Evolutionary conservation across 2,888 invertebrate species (phyloP).

Genomic region (Phania funesta): DNA sequence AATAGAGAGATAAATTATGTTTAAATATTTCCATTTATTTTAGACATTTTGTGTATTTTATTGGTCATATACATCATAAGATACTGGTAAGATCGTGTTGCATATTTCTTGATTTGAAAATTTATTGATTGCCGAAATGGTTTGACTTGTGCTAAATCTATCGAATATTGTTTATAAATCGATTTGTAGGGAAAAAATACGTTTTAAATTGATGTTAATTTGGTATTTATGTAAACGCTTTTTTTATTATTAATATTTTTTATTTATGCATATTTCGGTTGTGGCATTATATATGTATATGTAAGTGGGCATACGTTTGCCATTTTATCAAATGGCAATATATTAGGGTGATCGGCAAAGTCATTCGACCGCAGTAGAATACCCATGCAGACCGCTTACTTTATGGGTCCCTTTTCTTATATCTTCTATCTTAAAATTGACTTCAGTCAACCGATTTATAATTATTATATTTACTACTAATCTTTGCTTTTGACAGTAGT

Average conservation of each 20-base stretch:
- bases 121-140: conserved; percentile 59
- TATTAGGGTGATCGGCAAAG: no score
- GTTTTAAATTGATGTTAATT: neutral
- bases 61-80: conserved; percentile 43
- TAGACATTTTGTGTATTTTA: conserved; percentile 38
- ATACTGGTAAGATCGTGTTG: conserved; percentile 17
- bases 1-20: neutral
- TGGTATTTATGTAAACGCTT: conserved; percentile 9
- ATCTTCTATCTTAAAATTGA: no score
- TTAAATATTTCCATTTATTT: conserved; percentile 33
- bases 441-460: no score
- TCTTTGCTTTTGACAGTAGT: no score
- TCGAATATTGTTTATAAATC: conserved; percentile 40
- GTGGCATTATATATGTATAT: no score
- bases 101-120: conserved; percentile 36
- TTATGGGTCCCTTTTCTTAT: no score
- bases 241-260: neutral
- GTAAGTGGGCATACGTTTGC: no score
- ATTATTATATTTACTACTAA: no score
- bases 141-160: conserved; percentile 46
- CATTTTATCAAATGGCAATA: no score
- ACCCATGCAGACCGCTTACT: no score
- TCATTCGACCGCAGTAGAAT: no score
- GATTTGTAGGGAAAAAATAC: neutral
- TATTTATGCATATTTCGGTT: neutral